Evolutionary conservation across 2,797 vertebrate species (phyloP).

Genomic region (Siniperca scherzeri): DNA sequence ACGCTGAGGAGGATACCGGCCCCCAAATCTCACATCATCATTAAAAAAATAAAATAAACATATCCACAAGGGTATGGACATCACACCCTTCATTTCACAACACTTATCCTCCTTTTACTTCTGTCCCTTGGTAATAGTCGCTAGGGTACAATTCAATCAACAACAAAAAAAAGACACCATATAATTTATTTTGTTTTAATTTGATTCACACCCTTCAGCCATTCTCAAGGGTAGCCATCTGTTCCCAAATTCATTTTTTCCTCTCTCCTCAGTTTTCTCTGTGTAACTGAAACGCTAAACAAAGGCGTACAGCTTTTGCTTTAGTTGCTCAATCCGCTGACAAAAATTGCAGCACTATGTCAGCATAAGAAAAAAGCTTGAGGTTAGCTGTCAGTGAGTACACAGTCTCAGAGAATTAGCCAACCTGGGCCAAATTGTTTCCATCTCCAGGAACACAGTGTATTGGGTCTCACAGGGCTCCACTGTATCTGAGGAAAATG

Average conservation of each 20-base stretch:
- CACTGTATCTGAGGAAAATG: constrained; percentile 68
- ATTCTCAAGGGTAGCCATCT: constrained; percentile 70
- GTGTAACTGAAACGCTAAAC: constrained; percentile 36
- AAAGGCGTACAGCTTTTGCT: constrained; percentile 18
- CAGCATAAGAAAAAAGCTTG: constrained; percentile 18
- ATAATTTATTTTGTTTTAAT: constrained; percentile 65
- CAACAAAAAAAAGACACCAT: constrained; percentile 17
- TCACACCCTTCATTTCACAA: constrained; percentile 24
- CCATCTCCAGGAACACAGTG: constrained; percentile 64
- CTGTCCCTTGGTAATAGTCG: constrained; percentile 32
- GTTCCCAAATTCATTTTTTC: constrained; percentile 40
- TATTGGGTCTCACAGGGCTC: constrained; percentile 58
- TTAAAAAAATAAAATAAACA: constrained; percentile 14
- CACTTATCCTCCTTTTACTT: constrained; percentile 9
- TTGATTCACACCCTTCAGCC: constrained; percentile 60
- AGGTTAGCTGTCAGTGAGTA: constrained; percentile 59
- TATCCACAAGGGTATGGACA: neutral
- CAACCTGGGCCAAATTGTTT: constrained; percentile 69
- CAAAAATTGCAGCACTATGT: constrained; percentile 30
- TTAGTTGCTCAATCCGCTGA: constrained; percentile 30
- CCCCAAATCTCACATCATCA: neutral
- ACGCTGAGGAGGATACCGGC: neutral
- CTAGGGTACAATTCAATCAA: constrained; percentile 41
- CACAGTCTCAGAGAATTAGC: constrained; percentile 63
- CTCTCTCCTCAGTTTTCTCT: constrained; percentile 22